Conservation (phyloP, 2,888 invertebrate genomes). For the Zygogramma bicolorata region DNA sequence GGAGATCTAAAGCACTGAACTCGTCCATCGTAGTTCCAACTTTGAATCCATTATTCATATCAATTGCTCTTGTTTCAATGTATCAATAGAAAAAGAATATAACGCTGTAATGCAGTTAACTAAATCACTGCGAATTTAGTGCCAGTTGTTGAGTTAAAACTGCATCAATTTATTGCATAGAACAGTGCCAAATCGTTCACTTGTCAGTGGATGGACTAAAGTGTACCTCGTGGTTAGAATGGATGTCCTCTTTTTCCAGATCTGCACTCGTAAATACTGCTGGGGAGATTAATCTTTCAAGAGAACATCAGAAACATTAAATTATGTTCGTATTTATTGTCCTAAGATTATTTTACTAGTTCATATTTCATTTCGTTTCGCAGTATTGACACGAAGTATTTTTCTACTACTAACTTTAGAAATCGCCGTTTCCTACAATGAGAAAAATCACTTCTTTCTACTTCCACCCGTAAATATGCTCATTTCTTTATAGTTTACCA, state of each 20-base stretch:
- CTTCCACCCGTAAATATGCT: too few relatives aligned
- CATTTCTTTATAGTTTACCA: too few relatives aligned
- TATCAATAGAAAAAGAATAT: constrained; percentile 16
- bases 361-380: too few relatives aligned
- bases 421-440: too few relatives aligned
- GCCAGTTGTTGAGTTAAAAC: constrained; percentile 49
- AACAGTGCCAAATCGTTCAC: constrained; percentile 53
- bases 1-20: too few relatives aligned
- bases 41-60: too few relatives aligned
- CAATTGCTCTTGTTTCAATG: too few relatives aligned
- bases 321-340: constrained; percentile 14
- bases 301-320: constrained; percentile 14
- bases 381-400: too few relatives aligned
- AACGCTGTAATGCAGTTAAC: constrained; percentile 23
- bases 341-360: too few relatives aligned
- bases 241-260: constrained; percentile 17
- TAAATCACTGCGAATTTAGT: constrained; percentile 45
- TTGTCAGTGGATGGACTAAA: constrained; percentile 36
- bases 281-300: constrained; percentile 28
- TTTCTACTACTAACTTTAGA: too few relatives aligned
- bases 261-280: constrained; percentile 18
- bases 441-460: too few relatives aligned
- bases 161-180: constrained; percentile 53
- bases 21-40: too few relatives aligned
- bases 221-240: constrained; percentile 32